phyloP scores from a whole-genome alignment of 2,113 vertebrate genomes.

The Cathartes aura region DNA sequence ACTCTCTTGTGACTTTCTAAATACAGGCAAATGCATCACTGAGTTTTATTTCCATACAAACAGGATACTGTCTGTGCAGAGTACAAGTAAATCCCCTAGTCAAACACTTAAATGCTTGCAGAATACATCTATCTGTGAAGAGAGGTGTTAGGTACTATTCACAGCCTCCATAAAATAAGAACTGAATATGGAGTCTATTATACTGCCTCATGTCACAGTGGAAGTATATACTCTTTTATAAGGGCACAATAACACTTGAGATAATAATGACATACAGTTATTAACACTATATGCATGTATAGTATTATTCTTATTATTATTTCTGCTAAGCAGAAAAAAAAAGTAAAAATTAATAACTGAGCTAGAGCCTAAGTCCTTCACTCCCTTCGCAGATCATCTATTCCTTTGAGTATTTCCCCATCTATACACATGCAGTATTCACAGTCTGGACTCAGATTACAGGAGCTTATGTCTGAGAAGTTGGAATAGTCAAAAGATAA shows the following conservation, averaged over 20 bases:
- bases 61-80: not conserved
- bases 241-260: not conserved
- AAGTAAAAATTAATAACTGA: not conserved
- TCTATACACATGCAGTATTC: not conserved
- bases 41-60: not conserved
- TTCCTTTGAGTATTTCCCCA: not conserved
- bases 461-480: not conserved
- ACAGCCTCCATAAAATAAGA: not conserved
- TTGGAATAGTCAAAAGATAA: not conserved
- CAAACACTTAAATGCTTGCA: not conserved
- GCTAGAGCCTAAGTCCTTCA: not conserved
- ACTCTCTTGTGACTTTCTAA: not conserved
- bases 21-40: not conserved
- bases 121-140: not conserved
- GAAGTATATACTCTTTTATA: not conserved
- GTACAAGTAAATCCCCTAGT: not conserved
- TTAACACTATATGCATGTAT: not conserved
- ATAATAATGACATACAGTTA: not conserved
- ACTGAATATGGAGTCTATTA: not conserved
- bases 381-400: not conserved
- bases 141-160: not conserved
- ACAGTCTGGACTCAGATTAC: not conserved
- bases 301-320: not conserved
- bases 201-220: not conserved
- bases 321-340: not conserved